Evolutionary conservation across 1,140 invertebrate species (phyloP).

Genomic region (Diuraphis noxia): DNA sequence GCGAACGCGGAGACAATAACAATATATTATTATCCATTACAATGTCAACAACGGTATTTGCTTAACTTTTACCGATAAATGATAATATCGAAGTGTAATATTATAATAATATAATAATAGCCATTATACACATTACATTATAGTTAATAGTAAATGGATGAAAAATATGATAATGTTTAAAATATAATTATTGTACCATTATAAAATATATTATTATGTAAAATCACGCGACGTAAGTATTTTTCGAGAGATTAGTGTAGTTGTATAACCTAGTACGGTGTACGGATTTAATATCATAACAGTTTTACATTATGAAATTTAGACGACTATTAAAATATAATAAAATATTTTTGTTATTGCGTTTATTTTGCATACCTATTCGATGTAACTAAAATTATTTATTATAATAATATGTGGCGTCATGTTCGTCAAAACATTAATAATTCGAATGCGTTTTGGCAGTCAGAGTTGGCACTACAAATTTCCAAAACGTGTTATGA

Average conservation of each 20-base stretch:
- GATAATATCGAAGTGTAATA: not conserved
- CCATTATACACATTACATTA: not conserved
- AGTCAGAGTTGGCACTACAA: not conserved
- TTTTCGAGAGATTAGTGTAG: not conserved
- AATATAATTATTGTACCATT: not conserved
- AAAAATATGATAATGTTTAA: not conserved
- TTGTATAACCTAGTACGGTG: not conserved
- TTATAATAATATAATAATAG: not conserved
- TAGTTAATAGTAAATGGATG: not conserved
- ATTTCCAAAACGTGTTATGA: not conserved
- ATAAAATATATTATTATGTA: not conserved
- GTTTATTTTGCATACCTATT: not conserved
- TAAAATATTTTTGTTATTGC: not conserved
- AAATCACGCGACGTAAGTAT: not conserved
- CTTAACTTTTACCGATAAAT: not conserved
- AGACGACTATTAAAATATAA: not conserved
- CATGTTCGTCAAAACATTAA: not conserved
- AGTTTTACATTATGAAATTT: not conserved
- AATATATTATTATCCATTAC: not conserved
- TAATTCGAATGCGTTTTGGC: not conserved
- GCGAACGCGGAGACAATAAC: not conserved
- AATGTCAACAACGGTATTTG: not conserved
- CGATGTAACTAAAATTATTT: no score
- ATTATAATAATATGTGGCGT: not conserved
- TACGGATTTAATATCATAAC: not conserved